phyloP scores from a whole-genome alignment of 2,888 invertebrate species.

The Amphipoea oculea region DNA sequence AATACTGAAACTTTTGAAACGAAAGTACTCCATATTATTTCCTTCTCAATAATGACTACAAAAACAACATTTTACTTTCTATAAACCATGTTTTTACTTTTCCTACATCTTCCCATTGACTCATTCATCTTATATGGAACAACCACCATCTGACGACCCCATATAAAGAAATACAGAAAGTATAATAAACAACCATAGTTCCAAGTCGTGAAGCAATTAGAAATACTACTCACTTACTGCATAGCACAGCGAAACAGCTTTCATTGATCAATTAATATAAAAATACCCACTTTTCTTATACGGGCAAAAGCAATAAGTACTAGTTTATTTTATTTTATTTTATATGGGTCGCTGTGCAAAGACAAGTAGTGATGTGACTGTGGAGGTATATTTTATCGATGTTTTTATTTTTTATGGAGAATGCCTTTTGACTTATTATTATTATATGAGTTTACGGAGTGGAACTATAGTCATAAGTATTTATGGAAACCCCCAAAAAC shows the following conservation, averaged over 20 bases:
- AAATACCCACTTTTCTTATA: slow-evolving; percentile 49
- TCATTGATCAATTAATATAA: slow-evolving; percentile 67
- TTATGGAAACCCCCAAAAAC: too few species aligned
- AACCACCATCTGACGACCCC: slow-evolving; percentile 11
- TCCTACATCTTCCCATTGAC: not conserved
- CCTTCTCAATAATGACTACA: not conserved
- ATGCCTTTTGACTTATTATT: not conserved
- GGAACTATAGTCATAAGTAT: not conserved
- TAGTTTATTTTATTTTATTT: slow-evolving; percentile 28
- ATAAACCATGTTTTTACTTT: not conserved
- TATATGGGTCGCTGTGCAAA: slow-evolving; percentile 47
- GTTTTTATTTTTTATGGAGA: not conserved
- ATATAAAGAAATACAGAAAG: slow-evolving; percentile 35
- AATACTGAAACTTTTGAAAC: too few species aligned
- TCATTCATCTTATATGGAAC: not conserved
- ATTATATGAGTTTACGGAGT: not conserved
- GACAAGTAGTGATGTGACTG: slow-evolving; percentile 51
- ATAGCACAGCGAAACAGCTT: slow-evolving; percentile 51
- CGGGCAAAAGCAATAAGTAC: slow-evolving; percentile 47
- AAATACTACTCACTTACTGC: slow-evolving; percentile 35
- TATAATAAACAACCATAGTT: not conserved
- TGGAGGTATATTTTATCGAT: not conserved
- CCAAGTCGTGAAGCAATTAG: slow-evolving; percentile 57
- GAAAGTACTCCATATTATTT: too few species aligned
- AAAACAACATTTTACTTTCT: not conserved